Conservation (phyloP, 2,888 invertebrate species). For the Athripsodes cinereus region DNA sequence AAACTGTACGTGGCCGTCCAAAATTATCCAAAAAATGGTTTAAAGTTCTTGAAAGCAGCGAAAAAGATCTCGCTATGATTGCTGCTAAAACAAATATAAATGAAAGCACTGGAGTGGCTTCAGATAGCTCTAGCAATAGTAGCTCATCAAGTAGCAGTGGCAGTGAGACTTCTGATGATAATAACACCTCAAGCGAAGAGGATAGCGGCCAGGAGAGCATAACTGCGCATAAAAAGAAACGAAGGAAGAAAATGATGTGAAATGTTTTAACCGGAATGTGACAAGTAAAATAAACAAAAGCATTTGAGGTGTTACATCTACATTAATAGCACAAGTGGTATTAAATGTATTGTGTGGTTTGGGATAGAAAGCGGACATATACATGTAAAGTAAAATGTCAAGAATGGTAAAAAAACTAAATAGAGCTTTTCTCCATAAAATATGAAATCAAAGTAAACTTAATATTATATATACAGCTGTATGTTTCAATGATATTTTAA, state of each 20-base stretch:
- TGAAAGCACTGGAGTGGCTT: conserved; percentile 84
- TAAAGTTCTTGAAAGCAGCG: conserved; percentile 60
- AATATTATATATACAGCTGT: too few species aligned
- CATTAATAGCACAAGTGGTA: too few species aligned
- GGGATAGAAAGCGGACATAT: too few species aligned
- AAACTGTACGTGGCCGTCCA: conserved; percentile 91
- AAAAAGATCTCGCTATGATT: conserved; percentile 69
- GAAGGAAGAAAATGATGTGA: conserved; percentile 53
- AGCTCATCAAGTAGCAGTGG: conserved; percentile 64
- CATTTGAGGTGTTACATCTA: too few species aligned
- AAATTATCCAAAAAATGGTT: conserved; percentile 94
- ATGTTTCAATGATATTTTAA: too few species aligned
- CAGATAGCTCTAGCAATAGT: conserved; percentile 87
- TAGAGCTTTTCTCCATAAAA: too few species aligned
- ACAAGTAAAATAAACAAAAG: too few species aligned
- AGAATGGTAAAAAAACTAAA: too few species aligned
- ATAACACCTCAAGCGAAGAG: conserved; percentile 53
- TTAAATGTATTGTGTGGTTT: too few species aligned
- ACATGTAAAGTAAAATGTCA: too few species aligned
- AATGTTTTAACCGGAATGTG: too few species aligned
- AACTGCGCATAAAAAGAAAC: conserved; percentile 76
- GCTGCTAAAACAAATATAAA: conserved; percentile 81
- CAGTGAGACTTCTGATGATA: conserved; percentile 54
- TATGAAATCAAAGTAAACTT: too few species aligned
- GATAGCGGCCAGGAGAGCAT: conserved; percentile 86